Evolutionary conservation across 2,888 invertebrate genomes (phyloP).

Genomic region (Hylaea fasciaria): DNA sequence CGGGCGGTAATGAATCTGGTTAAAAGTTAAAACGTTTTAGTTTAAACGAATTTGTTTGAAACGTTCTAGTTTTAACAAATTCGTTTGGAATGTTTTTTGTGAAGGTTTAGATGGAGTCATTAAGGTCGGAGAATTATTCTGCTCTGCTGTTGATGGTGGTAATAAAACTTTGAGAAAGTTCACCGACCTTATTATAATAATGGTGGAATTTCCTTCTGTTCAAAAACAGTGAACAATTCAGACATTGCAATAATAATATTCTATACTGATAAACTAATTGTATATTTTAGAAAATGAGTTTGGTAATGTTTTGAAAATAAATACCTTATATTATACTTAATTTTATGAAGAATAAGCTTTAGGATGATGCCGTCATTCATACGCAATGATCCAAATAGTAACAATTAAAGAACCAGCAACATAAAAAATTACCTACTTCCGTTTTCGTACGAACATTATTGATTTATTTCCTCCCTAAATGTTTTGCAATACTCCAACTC

Average conservation of each 20-base stretch:
- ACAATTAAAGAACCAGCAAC: too few species aligned
- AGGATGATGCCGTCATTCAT: too few species aligned
- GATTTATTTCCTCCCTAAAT: conserved; percentile 14
- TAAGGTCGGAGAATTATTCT: conserved; percentile 1
- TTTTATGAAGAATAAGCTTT: too few species aligned
- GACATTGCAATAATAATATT: too few species aligned
- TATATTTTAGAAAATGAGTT: too few species aligned
- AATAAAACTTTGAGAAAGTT: conserved; percentile 16
- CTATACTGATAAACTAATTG: too few species aligned
- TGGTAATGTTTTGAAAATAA: too few species aligned
- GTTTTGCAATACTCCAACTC: conserved; percentile 8
- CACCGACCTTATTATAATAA: conserved; percentile 4
- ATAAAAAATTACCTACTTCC: too few species aligned
- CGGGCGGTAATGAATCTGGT: not conserved
- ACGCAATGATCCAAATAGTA: too few species aligned
- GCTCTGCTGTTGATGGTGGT: conserved; percentile 16
- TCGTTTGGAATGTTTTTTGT: not conserved
- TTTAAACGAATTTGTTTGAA: conserved; percentile 9
- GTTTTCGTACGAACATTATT: conserved; percentile 1
- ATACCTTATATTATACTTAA: too few species aligned
- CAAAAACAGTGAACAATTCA: not conserved
- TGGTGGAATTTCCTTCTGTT: not conserved
- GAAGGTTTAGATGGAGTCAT: conserved; percentile 11
- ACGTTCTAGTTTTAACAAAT: not conserved
- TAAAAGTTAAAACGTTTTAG: conserved; percentile 3